These are phyloP conservation scores for Galagoides demidoff DNA, from an alignment of 2,797 vertebrate genomes.

Conservation along the genomic window DNA sequence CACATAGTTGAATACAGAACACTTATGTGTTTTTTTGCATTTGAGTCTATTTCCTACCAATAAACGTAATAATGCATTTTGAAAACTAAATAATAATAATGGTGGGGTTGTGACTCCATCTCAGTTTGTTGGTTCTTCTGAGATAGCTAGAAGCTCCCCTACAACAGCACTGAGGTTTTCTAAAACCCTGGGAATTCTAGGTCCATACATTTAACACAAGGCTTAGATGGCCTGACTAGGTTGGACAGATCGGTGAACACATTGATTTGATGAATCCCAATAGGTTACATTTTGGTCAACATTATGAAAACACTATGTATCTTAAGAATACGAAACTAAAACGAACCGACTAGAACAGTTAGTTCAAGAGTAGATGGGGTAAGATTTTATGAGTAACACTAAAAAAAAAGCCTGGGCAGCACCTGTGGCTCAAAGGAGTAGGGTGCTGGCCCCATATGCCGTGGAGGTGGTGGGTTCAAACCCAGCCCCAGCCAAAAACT, in stretches of 20 bases:
- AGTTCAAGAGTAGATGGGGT: neutral
- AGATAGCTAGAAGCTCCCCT: neutral
- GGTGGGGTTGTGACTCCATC: neutral
- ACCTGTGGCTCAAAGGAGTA: too few species aligned
- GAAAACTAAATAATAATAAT: neutral
- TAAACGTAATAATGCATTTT: constrained; percentile 42
- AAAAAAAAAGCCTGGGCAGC: neutral
- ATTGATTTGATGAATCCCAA: neutral
- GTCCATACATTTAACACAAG: neutral
- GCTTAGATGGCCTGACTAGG: neutral
- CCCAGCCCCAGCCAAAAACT: too few species aligned
- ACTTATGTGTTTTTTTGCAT: constrained; percentile 35
- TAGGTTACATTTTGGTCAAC: neutral
- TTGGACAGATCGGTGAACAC: neutral
- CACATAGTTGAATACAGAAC: constrained; percentile 39
- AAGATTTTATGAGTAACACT: neutral
- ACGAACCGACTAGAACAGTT: neutral
- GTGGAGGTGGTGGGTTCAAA: too few species aligned
- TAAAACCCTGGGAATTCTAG: neutral
- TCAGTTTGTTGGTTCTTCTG: neutral
- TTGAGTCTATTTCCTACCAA: constrained; percentile 24
- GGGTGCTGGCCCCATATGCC: too few species aligned
- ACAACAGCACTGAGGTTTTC: neutral
- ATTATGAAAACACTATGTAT: neutral
- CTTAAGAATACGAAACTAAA: neutral